Evolutionary conservation across 2,888 invertebrate species (phyloP).

Genomic region (Netelia fuscicornis): DNA sequence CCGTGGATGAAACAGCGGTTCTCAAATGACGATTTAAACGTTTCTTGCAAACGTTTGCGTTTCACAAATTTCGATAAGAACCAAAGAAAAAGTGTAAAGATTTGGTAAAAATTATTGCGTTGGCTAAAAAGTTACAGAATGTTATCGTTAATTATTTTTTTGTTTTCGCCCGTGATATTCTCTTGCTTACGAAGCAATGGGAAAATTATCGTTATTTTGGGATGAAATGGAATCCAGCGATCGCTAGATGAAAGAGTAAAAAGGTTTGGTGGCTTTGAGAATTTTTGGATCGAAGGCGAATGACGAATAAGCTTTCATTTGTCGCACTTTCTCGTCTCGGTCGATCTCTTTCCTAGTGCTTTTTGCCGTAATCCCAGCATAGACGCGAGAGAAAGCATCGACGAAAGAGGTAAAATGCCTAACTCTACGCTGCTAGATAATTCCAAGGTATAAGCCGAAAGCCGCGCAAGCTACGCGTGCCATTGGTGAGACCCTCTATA

Average conservation of each 20-base stretch:
- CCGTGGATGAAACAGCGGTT: slow-evolving; percentile 22
- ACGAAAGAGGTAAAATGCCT: slow-evolving; percentile 30
- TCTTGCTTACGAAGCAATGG: too few species aligned
- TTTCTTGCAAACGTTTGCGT: background rate
- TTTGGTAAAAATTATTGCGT: too few species aligned
- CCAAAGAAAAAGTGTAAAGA: background rate
- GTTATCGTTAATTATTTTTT: too few species aligned
- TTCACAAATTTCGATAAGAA: background rate
- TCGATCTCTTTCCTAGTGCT: slow-evolving; percentile 36
- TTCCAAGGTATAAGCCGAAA: slow-evolving; percentile 63
- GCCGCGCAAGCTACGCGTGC: slow-evolving; percentile 57
- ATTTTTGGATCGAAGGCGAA: slow-evolving; percentile 34
- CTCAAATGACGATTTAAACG: slow-evolving; percentile 25
- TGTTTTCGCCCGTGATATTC: too few species aligned
- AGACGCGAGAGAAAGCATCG: slow-evolving; percentile 30
- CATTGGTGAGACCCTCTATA: slow-evolving; percentile 45
- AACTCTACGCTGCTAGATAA: slow-evolving; percentile 60
- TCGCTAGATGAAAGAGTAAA: too few species aligned
- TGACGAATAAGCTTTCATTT: slow-evolving; percentile 20
- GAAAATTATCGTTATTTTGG: too few species aligned
- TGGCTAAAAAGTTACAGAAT: too few species aligned
- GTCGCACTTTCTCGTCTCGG: slow-evolving; percentile 3
- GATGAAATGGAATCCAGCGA: too few species aligned
- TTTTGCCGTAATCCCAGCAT: slow-evolving; percentile 47
- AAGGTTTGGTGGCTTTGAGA: slow-evolving; percentile 2